Evolutionary conservation across 2,797 vertebrate species (phyloP).

Genomic region (Parambassis ranga): DNA sequence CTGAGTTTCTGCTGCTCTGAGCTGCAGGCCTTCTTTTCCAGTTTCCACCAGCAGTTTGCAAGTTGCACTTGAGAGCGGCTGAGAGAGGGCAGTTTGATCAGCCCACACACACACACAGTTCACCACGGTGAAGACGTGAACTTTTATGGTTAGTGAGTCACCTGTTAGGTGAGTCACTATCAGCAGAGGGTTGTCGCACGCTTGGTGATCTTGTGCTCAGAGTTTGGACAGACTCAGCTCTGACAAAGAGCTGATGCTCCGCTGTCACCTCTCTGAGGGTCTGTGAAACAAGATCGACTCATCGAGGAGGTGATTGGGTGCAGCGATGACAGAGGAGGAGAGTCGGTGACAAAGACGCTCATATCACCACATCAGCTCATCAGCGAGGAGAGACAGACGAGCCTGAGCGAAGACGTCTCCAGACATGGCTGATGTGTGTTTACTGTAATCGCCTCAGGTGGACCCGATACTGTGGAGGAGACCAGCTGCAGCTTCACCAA

Average conservation of each 20-base stretch:
- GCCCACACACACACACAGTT: conserved; percentile 6
- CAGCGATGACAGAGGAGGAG: not conserved
- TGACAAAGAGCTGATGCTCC: not conserved
- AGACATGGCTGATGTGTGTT: conserved; percentile 30
- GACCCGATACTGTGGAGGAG: conserved; percentile 19
- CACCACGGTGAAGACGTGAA: not conserved
- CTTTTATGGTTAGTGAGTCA: conserved; percentile 18
- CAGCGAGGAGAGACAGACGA: not conserved
- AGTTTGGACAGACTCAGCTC: not conserved
- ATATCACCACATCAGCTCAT: not conserved
- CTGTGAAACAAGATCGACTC: not conserved
- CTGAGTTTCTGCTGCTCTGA: not conserved
- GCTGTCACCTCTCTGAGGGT: not conserved
- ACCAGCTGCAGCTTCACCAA: not conserved
- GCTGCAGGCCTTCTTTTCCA: not conserved
- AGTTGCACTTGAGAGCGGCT: not conserved
- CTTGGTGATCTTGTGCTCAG: not conserved
- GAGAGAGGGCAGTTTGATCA: conserved; percentile 22
- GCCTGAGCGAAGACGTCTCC: not conserved
- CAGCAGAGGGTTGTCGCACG: not conserved
- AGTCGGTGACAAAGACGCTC: not conserved
- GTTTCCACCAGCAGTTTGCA: conserved; percentile 19
- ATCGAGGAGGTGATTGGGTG: conserved; percentile 45
- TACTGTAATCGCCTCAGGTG: conserved; percentile 20
- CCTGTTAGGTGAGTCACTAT: not conserved